Conservation (phyloP, 1,140 invertebrate genomes). For the Melipona quadrifasciata region DNA sequence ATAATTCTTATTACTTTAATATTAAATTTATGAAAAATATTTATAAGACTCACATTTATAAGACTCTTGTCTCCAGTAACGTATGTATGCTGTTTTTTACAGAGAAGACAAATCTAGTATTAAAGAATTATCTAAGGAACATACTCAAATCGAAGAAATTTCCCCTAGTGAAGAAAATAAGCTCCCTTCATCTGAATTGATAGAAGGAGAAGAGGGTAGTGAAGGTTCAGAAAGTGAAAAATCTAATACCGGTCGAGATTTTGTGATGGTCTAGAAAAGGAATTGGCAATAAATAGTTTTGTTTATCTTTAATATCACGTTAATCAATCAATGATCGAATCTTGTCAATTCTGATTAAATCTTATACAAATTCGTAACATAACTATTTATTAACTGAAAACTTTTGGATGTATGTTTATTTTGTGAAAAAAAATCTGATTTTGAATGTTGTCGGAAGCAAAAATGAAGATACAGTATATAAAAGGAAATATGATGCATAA, state of each 20-base stretch:
- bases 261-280: slow-evolving; percentile 84
- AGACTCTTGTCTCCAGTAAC: not conserved
- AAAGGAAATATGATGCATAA: not conserved
- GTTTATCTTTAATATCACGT: slow-evolving; percentile 38
- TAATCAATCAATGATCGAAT: slow-evolving; percentile 55
- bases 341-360: slow-evolving; percentile 34
- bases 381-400: slow-evolving; percentile 23
- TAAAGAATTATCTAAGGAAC: slow-evolving; percentile 61
- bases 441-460: not conserved
- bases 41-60: too few relatives aligned
- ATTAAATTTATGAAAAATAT: not conserved
- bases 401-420: not conserved
- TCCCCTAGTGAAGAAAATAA: slow-evolving; percentile 57
- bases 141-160: slow-evolving; percentile 65
- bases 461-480: not conserved
- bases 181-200: slow-evolving; percentile 58
- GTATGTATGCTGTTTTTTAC: slow-evolving; percentile 14
- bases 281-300: slow-evolving; percentile 51
- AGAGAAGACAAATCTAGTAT: slow-evolving; percentile 70
- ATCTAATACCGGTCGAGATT: slow-evolving; percentile 90
- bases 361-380: slow-evolving; percentile 21
- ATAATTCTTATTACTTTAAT: not conserved
- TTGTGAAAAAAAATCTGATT: not conserved
- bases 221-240: slow-evolving; percentile 82
- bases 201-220: slow-evolving; percentile 74